Percentiles rank a stretch among this genome's conserved stretches.
Conservation (phyloP, 2,888 invertebrate genomes). For the Iphiclides podalirius region DNA sequence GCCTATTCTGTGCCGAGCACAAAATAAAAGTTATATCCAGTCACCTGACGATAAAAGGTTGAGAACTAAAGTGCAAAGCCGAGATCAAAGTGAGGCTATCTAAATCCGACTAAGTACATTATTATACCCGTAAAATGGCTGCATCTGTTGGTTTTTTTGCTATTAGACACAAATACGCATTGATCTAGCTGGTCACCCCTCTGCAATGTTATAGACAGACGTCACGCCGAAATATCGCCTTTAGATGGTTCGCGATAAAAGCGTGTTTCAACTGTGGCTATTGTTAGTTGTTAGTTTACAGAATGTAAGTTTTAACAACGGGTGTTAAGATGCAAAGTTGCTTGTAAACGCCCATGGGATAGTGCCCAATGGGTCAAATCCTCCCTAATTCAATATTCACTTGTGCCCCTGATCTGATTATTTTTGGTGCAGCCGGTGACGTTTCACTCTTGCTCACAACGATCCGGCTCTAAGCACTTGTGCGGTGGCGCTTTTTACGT, state of each 20-base stretch:
- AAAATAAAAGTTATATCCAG: constrained; percentile 42
- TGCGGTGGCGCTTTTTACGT: constrained; percentile 30
- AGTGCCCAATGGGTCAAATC: constrained; percentile 60
- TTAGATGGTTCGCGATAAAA: constrained; percentile 17
- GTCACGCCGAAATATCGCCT: constrained; percentile 23
- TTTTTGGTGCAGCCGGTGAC: constrained; percentile 56
- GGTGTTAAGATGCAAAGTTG: constrained; percentile 16
- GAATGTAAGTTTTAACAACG: constrained; percentile 18
- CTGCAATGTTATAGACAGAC: constrained; percentile 20
- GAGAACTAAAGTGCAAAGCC: constrained; percentile 40
- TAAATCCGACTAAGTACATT: constrained; percentile 75
- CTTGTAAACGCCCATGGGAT: constrained; percentile 17
- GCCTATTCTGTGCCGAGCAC: constrained; percentile 44
- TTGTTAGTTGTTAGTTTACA: neutral
- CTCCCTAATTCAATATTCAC: constrained; percentile 72
- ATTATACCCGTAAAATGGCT: constrained; percentile 78
- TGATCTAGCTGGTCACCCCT: constrained; percentile 62
- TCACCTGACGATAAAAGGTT: constrained; percentile 42
- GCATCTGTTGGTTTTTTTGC: constrained; percentile 77
- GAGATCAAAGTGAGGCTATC: constrained; percentile 70
- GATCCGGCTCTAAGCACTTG: constrained; percentile 38
- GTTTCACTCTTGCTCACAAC: constrained; percentile 41
- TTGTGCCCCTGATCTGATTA: constrained; percentile 71
- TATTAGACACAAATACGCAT: constrained; percentile 76
- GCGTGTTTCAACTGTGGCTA: constrained; percentile 21